Conservation (phyloP, 2,797 vertebrate species). For the Xenops minutus region DNA sequence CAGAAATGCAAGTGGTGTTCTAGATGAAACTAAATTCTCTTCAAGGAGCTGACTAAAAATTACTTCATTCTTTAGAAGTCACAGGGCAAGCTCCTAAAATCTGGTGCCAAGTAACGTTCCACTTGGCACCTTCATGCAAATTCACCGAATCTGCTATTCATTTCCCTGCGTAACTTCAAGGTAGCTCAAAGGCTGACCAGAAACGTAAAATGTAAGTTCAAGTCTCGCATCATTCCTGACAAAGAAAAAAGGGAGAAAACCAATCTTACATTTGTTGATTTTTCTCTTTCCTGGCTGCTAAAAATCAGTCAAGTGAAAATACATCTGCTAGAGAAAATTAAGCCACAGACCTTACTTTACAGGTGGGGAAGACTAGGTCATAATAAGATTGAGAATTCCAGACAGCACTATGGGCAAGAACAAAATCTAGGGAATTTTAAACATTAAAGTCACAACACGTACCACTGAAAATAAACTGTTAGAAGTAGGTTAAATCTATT, state of each 20-base stretch:
- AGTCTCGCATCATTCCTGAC: neutral
- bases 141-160: neutral
- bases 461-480: neutral
- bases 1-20: slow-evolving; percentile 12
- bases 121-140: neutral
- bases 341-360: neutral
- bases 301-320: neutral
- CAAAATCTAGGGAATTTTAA: neutral
- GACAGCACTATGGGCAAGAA: neutral
- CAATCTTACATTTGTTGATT: neutral
- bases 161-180: neutral
- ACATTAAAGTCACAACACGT: neutral
- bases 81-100: neutral
- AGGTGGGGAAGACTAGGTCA: neutral
- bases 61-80: neutral
- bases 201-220: neutral
- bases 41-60: slow-evolving; percentile 10
- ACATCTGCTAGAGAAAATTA: neutral
- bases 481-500: slow-evolving; percentile 17
- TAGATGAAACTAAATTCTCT: neutral
- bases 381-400: neutral
- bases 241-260: neutral
- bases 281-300: neutral
- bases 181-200: neutral
- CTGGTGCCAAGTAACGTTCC: neutral